A percentile compares a stretch with the other conserved stretches of the same genome.
Conservation (phyloP, 2,113 vertebrate genomes). For the Ranitomeya imitator region DNA sequence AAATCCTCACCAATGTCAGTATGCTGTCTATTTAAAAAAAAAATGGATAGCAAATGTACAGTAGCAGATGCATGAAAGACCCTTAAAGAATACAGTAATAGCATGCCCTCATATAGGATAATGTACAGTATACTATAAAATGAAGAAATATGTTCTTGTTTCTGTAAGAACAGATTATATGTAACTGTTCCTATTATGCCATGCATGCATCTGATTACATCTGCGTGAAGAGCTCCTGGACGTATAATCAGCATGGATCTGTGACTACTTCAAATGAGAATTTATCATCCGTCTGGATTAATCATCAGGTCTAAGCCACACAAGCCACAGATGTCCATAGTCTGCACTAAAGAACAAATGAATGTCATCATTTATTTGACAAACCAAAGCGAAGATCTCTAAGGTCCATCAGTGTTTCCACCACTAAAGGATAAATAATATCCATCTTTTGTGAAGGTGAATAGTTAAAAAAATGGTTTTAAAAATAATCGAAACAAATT, state of each 20-base stretch:
- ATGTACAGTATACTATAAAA: too few species aligned
- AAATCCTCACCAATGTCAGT: too few species aligned
- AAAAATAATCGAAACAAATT: too few species aligned
- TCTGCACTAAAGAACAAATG: slow-evolving; percentile 43
- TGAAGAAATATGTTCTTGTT: background rate
- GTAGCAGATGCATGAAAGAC: too few species aligned
- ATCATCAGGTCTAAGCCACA: slow-evolving; percentile 58
- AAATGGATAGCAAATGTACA: too few species aligned
- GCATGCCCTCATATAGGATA: background rate
- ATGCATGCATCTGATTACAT: slow-evolving; percentile 50
- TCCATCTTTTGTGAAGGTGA: too few species aligned
- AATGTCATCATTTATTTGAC: slow-evolving; percentile 50
- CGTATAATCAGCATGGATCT: slow-evolving; percentile 38
- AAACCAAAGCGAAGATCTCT: rapidly evolving
- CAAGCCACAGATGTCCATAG: slow-evolving; percentile 54
- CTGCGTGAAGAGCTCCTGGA: slow-evolving; percentile 53
- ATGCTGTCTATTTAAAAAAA: too few species aligned
- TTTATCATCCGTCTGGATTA: slow-evolving; percentile 55
- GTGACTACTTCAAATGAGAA: slow-evolving; percentile 53
- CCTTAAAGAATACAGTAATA: too few species aligned
- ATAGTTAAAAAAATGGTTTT: too few species aligned
- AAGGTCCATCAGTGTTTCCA: background rate
- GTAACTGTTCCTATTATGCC: background rate
- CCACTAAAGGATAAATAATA: background rate
- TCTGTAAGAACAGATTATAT: background rate